A percentile compares a stretch with the other conserved stretches of the same genome.
phyloP scores from a whole-genome alignment of 2,113 vertebrate species.

The Podarcis muralis region DNA sequence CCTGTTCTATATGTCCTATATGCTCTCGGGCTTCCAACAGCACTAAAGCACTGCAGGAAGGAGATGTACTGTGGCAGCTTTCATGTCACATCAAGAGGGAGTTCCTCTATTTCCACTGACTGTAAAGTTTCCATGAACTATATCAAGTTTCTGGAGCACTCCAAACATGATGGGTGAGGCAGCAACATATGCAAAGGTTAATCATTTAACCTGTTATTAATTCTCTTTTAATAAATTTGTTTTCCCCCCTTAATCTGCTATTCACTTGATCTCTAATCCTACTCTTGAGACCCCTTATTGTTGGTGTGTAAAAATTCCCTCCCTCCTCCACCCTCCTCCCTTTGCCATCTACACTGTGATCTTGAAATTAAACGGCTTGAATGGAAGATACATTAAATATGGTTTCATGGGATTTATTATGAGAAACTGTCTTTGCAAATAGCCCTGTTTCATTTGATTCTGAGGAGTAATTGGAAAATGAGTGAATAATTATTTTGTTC shows the following conservation, averaged over 20 bases:
- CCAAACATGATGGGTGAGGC: not conserved
- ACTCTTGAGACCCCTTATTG: constrained; percentile 67
- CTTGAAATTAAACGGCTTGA: constrained; percentile 65
- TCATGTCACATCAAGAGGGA: not conserved
- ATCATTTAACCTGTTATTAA: constrained; percentile 33
- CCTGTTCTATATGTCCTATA: not conserved
- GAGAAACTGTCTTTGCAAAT: constrained; percentile 76
- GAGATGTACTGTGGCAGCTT: not conserved
- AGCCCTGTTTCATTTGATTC: constrained; percentile 76
- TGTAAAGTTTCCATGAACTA: too few relatives aligned
- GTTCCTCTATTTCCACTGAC: not conserved
- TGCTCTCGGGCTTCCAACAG: not conserved
- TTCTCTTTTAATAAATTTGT: constrained; percentile 14
- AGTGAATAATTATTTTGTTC: constrained; percentile 82
- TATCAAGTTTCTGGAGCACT: not conserved
- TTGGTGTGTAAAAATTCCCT: constrained; percentile 60
- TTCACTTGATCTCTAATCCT: constrained; percentile 50
- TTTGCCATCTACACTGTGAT: constrained; percentile 57
- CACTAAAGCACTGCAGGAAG: not conserved
- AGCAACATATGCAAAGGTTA: not conserved
- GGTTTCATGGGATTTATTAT: constrained; percentile 75
- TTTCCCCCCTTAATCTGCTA: constrained; percentile 40
- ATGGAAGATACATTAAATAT: constrained; percentile 44
- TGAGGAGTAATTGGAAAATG: constrained; percentile 80
- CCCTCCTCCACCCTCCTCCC: constrained; percentile 16